Evolutionary conservation across 2,888 invertebrate species (phyloP).

Genomic region (Notodonta dromedarius): DNA sequence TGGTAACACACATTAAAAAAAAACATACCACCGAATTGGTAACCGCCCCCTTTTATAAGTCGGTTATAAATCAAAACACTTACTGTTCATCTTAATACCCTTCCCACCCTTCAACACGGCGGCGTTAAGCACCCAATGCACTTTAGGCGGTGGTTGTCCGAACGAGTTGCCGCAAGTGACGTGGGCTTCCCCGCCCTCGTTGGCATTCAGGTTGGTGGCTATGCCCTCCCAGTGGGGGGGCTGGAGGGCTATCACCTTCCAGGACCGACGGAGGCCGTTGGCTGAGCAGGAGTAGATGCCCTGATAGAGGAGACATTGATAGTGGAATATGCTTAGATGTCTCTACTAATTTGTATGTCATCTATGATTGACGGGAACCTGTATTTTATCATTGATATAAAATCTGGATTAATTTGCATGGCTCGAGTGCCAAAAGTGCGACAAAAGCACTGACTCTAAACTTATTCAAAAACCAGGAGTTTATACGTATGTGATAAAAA

Average conservation of each 20-base stretch:
- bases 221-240: slow-evolving; percentile 81
- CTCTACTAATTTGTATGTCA: too few relatives aligned
- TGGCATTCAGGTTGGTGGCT: slow-evolving; percentile 76
- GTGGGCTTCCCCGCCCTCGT: slow-evolving; percentile 75
- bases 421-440: too few relatives aligned
- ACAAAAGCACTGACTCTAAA: too few relatives aligned
- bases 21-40: too few relatives aligned
- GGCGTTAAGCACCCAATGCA: slow-evolving; percentile 95
- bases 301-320: slow-evolving; percentile 55
- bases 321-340: too few relatives aligned
- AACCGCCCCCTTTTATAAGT: too few relatives aligned
- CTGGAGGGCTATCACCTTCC: slow-evolving; percentile 72
- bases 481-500: too few relatives aligned
- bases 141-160: slow-evolving; percentile 90
- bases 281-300: slow-evolving; percentile 92
- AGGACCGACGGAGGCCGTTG: slow-evolving; percentile 81
- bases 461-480: too few relatives aligned
- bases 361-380: too few relatives aligned
- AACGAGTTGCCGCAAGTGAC: slow-evolving; percentile 84
- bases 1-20: too few relatives aligned
- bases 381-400: too few relatives aligned
- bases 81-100: slow-evolving; percentile 62
- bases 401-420: too few relatives aligned
- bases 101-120: slow-evolving; percentile 84
- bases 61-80: slow-evolving; percentile 19